Evolutionary conservation across 2,888 invertebrate species (phyloP), one percentile per base, ranked within the genome.

Genomic region (Apodemia duryi): DNA sequence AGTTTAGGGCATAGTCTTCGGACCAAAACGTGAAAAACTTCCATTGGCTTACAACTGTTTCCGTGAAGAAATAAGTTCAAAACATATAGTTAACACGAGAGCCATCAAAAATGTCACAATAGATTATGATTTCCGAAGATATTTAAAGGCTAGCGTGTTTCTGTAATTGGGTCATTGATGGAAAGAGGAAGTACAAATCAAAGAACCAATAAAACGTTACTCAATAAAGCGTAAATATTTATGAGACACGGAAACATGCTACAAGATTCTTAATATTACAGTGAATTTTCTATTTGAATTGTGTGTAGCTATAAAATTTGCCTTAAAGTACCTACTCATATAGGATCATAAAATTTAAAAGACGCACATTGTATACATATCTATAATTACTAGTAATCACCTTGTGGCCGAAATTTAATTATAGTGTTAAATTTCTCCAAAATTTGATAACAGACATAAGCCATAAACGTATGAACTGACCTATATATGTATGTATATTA

Each of bases 201-300:
- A 54, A 54, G 29, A 21, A 46, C 46, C 46, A 46, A 54, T 54
- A 54, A 54, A 54, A 54, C 28, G 54, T 29, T 54, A 54, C 54
- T 54, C 54, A 29, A 54, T 54, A 54, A 54, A 54, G 29, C 54
- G 54, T 54, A 54, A 29, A 54, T 29, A 54, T 54, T 54, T 54
- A 54, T 54, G 54, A 54, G 9, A 29, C 54, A 54, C 54, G 54
- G 52, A 54, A 54, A 54, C 52, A 46, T 13, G 13, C 46, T 54
- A 54, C 28, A 10, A 29, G 28, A 54, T 28, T 54, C 28, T 54
- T 46, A 46, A 21, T 54, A 21, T 29, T 29, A 54, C 10, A 29
- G 52, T 54, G 46, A 13, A 46, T 46, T 46, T 13, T 46, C 46
- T 46, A 46, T 46, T 46, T 46, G 46, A 46, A 46, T 13, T 13